Evolutionary conservation across 2,888 invertebrate species (phyloP).

Genomic region (Dione juno): DNA sequence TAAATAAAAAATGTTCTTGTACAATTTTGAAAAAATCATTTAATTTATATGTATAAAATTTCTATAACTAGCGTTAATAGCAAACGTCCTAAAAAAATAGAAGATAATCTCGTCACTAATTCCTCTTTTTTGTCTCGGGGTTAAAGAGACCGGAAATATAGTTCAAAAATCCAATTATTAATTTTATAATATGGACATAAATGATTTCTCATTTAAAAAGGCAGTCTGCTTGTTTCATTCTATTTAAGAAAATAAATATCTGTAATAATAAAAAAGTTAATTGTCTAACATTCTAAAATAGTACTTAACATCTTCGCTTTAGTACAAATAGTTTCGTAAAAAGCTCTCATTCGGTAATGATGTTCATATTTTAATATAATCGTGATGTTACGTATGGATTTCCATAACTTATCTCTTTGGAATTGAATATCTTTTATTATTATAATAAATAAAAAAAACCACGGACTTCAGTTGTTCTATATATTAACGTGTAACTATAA

Average conservation of each 20-base stretch:
- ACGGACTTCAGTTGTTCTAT: not conserved
- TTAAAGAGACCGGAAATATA: no score
- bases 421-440: not conserved
- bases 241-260: not conserved
- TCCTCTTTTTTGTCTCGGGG: no score
- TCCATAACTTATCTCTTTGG: not conserved
- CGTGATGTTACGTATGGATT: slow-evolving; percentile 27
- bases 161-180: no score
- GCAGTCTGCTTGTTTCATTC: not conserved
- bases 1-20: no score
- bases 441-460: no score
- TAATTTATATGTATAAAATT: no score
- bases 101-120: no score
- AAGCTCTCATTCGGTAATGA: slow-evolving; percentile 14
- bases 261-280: not conserved
- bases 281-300: not conserved
- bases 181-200: no score
- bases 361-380: slow-evolving; percentile 24
- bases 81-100: no score
- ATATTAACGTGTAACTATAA: no score
- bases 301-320: not conserved
- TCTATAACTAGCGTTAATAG: no score
- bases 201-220: not conserved
- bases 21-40: no score
- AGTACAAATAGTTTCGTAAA: slow-evolving; percentile 3